Conservation (phyloP, 2,888 invertebrate genomes). For the Andrena fulva region DNA sequence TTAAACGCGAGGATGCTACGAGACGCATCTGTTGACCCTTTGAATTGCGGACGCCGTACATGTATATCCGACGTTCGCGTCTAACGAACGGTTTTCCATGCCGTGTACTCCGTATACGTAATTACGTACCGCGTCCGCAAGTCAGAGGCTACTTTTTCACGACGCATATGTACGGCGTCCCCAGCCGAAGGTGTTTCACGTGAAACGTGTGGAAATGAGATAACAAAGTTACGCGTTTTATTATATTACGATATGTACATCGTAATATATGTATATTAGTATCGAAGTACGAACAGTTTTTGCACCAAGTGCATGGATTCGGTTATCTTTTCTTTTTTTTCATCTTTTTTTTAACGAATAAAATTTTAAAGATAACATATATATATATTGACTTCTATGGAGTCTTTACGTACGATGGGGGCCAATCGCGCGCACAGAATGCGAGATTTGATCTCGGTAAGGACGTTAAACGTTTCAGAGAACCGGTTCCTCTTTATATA, state of each 20-base stretch:
- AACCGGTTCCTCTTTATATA: constrained; percentile 55
- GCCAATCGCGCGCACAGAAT: constrained; percentile 65
- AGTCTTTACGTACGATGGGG: constrained; percentile 58
- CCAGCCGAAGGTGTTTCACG: constrained; percentile 46
- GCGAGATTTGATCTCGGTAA: constrained; percentile 48
- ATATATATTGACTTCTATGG: constrained; percentile 49
- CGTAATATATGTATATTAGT: constrained; percentile 44
- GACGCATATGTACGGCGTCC: no score
- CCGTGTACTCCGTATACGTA: no score
- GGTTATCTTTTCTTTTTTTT: constrained; percentile 55
- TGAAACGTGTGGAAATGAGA: constrained; percentile 50
- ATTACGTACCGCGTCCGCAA: no score
- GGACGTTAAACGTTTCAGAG: constrained; percentile 54
- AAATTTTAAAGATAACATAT: constrained; percentile 60
- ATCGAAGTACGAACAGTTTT: constrained; percentile 50
- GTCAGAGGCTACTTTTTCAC: no score
- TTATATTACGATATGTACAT: constrained; percentile 57
- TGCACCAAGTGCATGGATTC: constrained; percentile 62
- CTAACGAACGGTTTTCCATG: no score
- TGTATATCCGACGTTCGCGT: no score
- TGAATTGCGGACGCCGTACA: no score
- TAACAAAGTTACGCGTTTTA: constrained; percentile 61
- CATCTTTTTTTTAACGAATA: constrained; percentile 50
- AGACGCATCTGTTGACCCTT: constrained; percentile 32
- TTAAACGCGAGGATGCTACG: constrained; percentile 47